Evolutionary conservation across 2,797 vertebrate genomes (phyloP).

Genomic region (Gadopsis marmoratus): DNA sequence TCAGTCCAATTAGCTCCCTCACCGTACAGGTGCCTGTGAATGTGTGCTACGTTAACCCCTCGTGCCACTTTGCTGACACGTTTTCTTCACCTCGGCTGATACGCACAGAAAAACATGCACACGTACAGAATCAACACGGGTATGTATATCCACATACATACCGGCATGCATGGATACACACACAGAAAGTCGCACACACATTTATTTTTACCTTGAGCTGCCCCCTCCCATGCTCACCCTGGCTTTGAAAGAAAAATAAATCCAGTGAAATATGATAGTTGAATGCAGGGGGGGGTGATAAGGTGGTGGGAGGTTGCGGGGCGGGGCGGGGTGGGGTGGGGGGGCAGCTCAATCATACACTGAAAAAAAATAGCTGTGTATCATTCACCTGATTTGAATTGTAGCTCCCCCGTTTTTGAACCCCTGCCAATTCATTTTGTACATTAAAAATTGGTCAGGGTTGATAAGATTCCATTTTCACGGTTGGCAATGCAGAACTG

Average conservation of each 20-base stretch:
- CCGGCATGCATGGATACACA: constrained; percentile 38
- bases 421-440: constrained; percentile 99
- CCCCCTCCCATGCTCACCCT: constrained; percentile 44
- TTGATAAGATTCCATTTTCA: constrained; percentile 99
- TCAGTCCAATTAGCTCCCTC: constrained; percentile 74
- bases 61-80: constrained; percentile 45
- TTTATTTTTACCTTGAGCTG: constrained; percentile 27
- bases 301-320: constrained; percentile 66
- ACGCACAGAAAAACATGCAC: constrained; percentile 23
- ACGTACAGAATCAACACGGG: constrained; percentile 11
- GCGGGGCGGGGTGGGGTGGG: constrained; percentile 71
- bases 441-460: constrained; percentile 99
- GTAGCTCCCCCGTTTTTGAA: constrained; percentile 95
- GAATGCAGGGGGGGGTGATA: constrained; percentile 73
- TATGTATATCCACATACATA: constrained; percentile 28
- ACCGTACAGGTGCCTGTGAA: constrained; percentile 58
- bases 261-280: constrained; percentile 82
- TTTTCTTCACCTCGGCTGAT: constrained; percentile 24
- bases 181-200: constrained; percentile 25
- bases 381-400: constrained; percentile 99
- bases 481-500: constrained; percentile 99
- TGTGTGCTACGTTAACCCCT: constrained; percentile 57
- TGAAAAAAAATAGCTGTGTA: constrained; percentile 89
- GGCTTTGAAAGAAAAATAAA: constrained; percentile 83
- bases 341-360: constrained; percentile 86